Base-by-base conservation (phyloP, 2,113 vertebrate genomes). In the Larimichthys crocea region DNA sequence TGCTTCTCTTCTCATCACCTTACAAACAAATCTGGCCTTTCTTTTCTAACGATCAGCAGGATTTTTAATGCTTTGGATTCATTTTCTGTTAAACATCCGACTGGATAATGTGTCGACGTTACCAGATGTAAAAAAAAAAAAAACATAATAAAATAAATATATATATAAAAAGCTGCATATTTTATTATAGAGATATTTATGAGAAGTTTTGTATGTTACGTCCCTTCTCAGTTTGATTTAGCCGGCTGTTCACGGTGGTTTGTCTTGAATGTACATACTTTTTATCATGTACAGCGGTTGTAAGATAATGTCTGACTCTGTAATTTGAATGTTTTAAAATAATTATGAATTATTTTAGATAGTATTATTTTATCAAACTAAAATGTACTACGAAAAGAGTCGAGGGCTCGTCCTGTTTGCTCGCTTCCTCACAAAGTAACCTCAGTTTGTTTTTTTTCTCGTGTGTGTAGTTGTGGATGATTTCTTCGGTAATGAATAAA, bases 121-220 rank as follows among this genome's bases (percentile, higher is more conserved):
- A 52, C 29, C 70, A 53, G 48, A 46, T 52, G 62, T 61, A 59
- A 56, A 63, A 76, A 50, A 53, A 10, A 64, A 12, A 31, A 31
- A 31, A 29, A 29, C 3, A 29, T 3, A 31, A 65, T 35, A 8
- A 35, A 40, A 40, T 40, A 40, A 40, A 40, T 40, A 40, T 40
- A 24, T 10, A 17, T 74, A 80, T 84, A 80, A 81, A 84, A 85
- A 91, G 72, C 76, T 91, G 84, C 85, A 88, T 91, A 92, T 94
- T 94, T 94, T 94, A 92, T 92, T 88, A 88, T 71, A 68, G 24
- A 89, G 55, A 84, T 92, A 92, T 93, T 92, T 92, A 92, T 90
- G 80, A 89, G 71, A 73, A 6, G 31, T 82, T 85, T 86, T 89
- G 78, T 90, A 75, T 89, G 81, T 85, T 83, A 31, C 72, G 29